A percentile compares a stretch with the other conserved stretches of the same genome.
phyloP scores from a whole-genome alignment of 1,140 invertebrate genomes.

The Calliphora vicina region DNA sequence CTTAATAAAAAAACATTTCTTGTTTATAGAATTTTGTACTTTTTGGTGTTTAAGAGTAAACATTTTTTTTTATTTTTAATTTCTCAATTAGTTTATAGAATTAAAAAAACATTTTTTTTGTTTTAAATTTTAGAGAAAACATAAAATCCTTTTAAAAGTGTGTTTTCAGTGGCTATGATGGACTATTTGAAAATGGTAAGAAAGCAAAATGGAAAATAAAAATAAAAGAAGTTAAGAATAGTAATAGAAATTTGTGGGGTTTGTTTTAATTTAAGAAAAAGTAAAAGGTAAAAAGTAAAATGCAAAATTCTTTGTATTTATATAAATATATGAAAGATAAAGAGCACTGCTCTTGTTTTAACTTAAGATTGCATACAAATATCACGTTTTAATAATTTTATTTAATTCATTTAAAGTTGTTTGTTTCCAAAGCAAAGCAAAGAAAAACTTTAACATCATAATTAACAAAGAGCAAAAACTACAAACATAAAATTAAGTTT shows the following conservation, averaged over 20 bases:
- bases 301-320: conserved; percentile 41
- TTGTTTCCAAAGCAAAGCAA: neutral
- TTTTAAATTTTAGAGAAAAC: conserved; percentile 5
- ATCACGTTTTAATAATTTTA: conserved; percentile 38
- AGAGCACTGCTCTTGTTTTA: conserved; percentile 30
- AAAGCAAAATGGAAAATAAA: neutral
- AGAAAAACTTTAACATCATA: neutral
- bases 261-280: conserved; percentile 5
- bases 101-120: conserved; percentile 6
- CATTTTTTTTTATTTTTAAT: neutral
- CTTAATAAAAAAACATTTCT: conserved; percentile 22
- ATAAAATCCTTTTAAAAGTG: neutral
- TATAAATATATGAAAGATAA: neutral
- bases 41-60: conserved; percentile 34
- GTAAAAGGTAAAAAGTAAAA: conserved; percentile 41
- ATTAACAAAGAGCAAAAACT: neutral
- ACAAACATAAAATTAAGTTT: neutral
- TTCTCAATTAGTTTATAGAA: conserved; percentile 5
- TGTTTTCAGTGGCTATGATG: neutral
- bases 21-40: conserved; percentile 37
- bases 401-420: conserved; percentile 1
- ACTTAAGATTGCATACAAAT: conserved; percentile 41
- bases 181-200: too few species aligned
- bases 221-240: neutral
- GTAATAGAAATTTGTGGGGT: neutral